phyloP scores from a whole-genome alignment of 2,888 invertebrate species.

The Heliconius charithonia region DNA sequence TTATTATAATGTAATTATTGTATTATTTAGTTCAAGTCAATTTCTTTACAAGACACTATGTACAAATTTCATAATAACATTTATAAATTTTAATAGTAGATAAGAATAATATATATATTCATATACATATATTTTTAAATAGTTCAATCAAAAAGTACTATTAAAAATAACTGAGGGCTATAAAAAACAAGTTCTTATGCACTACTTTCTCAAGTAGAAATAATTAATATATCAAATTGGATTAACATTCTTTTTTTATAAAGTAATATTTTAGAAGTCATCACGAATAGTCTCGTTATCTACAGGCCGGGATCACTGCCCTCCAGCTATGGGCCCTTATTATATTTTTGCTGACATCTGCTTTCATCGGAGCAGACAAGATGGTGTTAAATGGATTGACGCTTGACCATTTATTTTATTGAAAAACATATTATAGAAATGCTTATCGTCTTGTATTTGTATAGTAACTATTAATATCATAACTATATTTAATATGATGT shows the following conservation, averaged over 20 bases:
- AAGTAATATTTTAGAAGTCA: conserved; percentile 25
- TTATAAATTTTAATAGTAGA: too few species aligned
- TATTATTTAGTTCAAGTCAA: too few species aligned
- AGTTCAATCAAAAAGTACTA: too few species aligned
- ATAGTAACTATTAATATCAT: background rate
- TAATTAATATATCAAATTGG: background rate
- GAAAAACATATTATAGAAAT: background rate
- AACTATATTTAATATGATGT: background rate
- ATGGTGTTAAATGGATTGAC: conserved; percentile 38
- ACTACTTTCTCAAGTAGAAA: background rate
- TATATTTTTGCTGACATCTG: conserved; percentile 65
- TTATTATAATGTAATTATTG: too few species aligned
- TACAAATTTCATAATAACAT: too few species aligned
- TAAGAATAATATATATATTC: too few species aligned
- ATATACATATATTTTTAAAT: too few species aligned
- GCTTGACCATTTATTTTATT: conserved; percentile 27
- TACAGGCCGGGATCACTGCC: conserved; percentile 43
- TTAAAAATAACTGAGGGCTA: background rate
- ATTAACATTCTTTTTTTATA: background rate
- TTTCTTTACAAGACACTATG: too few species aligned
- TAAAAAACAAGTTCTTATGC: background rate
- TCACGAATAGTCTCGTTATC: conserved; percentile 40
- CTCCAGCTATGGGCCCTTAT: conserved; percentile 58
- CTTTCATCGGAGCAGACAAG: conserved; percentile 41
- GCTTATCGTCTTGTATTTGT: background rate